Evolutionary conservation across 2,888 invertebrate genomes (phyloP).

Genomic region (Caenorhabditis macrosperma): DNA sequence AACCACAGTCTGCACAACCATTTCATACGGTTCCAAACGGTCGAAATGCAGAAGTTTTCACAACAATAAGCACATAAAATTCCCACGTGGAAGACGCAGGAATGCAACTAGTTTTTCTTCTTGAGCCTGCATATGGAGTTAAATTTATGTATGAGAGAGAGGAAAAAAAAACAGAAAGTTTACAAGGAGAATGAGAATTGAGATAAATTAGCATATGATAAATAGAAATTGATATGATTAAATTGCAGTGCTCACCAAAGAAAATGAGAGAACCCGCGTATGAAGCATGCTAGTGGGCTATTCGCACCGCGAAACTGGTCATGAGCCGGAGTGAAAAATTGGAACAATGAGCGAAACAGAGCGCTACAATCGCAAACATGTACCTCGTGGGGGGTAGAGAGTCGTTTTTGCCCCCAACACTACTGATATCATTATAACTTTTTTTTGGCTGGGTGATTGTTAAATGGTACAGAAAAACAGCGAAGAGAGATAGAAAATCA

Average conservation of each 20-base stretch:
- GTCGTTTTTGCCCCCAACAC: too few species aligned
- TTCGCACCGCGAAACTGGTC: too few species aligned
- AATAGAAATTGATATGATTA: too few species aligned
- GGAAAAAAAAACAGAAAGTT: too few species aligned
- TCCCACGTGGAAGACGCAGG: slow-evolving; percentile 25
- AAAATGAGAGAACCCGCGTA: background rate
- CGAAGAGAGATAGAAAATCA: slow-evolving; percentile 32
- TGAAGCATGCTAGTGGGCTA: too few species aligned
- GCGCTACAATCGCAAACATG: slow-evolving; percentile 35
- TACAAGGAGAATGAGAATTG: slow-evolving; percentile 9
- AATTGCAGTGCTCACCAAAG: background rate
- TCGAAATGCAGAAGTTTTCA: background rate
- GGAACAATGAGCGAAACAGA: background rate
- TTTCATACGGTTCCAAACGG: background rate
- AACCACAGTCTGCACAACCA: slow-evolving; percentile 34
- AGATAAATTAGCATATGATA: too few species aligned
- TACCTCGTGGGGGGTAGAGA: too few species aligned
- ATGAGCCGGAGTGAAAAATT: background rate
- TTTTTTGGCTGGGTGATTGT: too few species aligned
- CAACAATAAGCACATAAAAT: slow-evolving; percentile 18
- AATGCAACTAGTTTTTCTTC: background rate
- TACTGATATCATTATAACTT: too few species aligned
- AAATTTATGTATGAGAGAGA: background rate
- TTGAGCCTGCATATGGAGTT: too few species aligned
- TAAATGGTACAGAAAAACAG: slow-evolving; percentile 3